Evolutionary conservation across 2,113 vertebrate species (phyloP).

Genomic region (Malurus elegans): DNA sequence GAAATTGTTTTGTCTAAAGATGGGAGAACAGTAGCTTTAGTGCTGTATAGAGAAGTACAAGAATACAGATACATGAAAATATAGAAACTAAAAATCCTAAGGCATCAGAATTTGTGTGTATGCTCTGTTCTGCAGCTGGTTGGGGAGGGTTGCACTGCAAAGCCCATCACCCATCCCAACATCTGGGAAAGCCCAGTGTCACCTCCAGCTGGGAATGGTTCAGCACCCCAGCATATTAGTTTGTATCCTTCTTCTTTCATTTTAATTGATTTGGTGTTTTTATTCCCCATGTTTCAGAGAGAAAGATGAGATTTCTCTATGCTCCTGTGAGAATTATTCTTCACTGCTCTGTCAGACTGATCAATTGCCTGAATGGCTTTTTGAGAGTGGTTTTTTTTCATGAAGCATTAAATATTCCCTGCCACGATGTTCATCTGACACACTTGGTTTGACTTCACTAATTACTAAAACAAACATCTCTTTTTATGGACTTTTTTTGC

Average conservation of each 20-base stretch:
- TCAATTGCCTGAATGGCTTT: not conserved
- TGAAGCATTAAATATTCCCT: not conserved
- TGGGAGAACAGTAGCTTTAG: too few relatives aligned
- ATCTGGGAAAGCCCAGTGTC: not conserved
- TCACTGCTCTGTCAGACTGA: not conserved
- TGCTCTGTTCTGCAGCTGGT: not conserved
- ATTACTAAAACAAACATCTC: not conserved
- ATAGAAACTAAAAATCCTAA: too few relatives aligned
- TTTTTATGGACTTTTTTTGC: not conserved
- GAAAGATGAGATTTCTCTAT: not conserved
- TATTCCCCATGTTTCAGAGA: not conserved
- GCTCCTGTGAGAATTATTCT: not conserved
- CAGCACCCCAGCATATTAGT: not conserved
- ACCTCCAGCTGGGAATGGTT: not conserved
- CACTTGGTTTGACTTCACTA: not conserved
- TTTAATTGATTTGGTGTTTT: not conserved
- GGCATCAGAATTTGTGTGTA: not conserved
- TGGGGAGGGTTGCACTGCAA: not conserved
- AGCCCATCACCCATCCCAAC: not conserved
- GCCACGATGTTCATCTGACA: not conserved
- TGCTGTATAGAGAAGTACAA: too few relatives aligned
- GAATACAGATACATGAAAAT: too few relatives aligned
- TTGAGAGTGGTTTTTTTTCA: not conserved
- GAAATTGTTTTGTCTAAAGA: too few relatives aligned
- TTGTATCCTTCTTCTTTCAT: not conserved